Evolutionary conservation across 2,113 vertebrate species (phyloP).

Genomic region (Oreochromis tanganicae): DNA sequence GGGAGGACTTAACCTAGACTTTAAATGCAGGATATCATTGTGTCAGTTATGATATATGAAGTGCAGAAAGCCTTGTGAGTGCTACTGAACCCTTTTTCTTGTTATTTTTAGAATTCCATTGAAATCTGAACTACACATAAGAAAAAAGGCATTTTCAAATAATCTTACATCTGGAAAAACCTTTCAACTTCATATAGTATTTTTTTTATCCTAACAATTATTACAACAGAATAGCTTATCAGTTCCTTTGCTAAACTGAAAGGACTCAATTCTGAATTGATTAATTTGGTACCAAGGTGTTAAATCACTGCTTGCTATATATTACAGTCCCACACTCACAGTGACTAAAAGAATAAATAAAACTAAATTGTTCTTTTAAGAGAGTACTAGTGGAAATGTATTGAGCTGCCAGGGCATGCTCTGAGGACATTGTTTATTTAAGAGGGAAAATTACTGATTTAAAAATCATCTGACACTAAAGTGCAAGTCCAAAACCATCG

Average conservation of each 20-base stretch:
- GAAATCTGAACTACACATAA: conserved; percentile 27
- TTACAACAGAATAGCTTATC: conserved; percentile 31
- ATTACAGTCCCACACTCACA: conserved; percentile 9
- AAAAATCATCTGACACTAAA: conserved; percentile 49
- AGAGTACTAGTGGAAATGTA: conserved; percentile 13
- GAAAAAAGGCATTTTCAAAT: conserved; percentile 23
- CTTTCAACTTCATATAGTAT: not conserved
- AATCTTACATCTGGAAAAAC: conserved; percentile 19
- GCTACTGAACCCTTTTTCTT: conserved; percentile 43
- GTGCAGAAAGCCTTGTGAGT: conserved; percentile 32
- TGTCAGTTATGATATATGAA: conserved; percentile 68
- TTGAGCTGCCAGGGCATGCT: conserved; percentile 44
- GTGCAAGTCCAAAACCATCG: conserved; percentile 47
- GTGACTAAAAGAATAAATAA: conserved; percentile 35
- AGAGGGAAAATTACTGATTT: conserved; percentile 53
- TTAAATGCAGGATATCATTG: conserved; percentile 64
- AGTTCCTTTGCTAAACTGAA: conserved; percentile 6
- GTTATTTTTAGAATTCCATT: conserved; percentile 42
- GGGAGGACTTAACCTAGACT: conserved; percentile 60
- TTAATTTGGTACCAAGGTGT: conserved; percentile 35
- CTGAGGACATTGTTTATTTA: conserved; percentile 58
- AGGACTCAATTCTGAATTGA: conserved; percentile 33
- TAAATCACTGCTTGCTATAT: conserved; percentile 35
- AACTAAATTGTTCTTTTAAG: conserved; percentile 33
- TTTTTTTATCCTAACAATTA: conserved; percentile 12